These are phyloP conservation scores for Fistularia commersonii DNA, from an alignment of 2,797 vertebrate genomes.

Conservation along the genomic window DNA sequence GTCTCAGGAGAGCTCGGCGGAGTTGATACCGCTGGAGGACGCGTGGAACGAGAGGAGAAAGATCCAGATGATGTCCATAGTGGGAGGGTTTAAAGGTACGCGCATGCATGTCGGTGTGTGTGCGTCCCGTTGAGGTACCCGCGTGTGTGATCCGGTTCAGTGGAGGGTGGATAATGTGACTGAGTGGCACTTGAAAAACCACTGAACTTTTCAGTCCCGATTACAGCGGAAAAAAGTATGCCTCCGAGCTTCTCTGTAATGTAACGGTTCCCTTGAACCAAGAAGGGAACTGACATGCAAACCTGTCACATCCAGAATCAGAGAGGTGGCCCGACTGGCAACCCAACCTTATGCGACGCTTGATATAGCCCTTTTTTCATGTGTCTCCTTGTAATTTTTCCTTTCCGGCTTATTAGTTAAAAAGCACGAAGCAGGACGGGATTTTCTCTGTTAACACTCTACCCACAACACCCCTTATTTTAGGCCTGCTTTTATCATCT, in stretches of 20 bases:
- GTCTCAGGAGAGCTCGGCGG: slow-evolving; percentile 84
- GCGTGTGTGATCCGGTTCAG: slow-evolving; percentile 56
- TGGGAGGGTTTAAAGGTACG: slow-evolving; percentile 91
- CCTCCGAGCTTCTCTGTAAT: slow-evolving; percentile 39
- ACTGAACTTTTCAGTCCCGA: slow-evolving; percentile 97
- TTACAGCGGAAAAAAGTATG: slow-evolving; percentile 74
- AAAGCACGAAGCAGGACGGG: no score
- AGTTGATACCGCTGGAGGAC: slow-evolving; percentile 84
- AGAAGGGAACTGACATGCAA: slow-evolving; percentile 37
- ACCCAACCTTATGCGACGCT: no score
- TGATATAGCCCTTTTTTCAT: no score
- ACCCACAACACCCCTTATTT: no score
- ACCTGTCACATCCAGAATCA: slow-evolving; percentile 17
- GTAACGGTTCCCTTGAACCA: slow-evolving; percentile 22
- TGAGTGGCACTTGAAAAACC: slow-evolving; percentile 93
- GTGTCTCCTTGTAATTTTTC: no score
- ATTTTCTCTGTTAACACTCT: no score
- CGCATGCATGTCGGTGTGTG: slow-evolving; percentile 33
- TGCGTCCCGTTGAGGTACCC: neutral
- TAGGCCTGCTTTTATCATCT: no score
- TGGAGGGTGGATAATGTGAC: slow-evolving; percentile 86
- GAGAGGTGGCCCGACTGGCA: slow-evolving; percentile 5
- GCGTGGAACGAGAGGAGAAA: slow-evolving; percentile 94
- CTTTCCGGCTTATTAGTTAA: no score
- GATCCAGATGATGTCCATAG: slow-evolving; percentile 87